These are phyloP conservation scores for Anoplopoma fimbria DNA, from an alignment of 2,113 vertebrate species.

Conservation along the genomic window DNA sequence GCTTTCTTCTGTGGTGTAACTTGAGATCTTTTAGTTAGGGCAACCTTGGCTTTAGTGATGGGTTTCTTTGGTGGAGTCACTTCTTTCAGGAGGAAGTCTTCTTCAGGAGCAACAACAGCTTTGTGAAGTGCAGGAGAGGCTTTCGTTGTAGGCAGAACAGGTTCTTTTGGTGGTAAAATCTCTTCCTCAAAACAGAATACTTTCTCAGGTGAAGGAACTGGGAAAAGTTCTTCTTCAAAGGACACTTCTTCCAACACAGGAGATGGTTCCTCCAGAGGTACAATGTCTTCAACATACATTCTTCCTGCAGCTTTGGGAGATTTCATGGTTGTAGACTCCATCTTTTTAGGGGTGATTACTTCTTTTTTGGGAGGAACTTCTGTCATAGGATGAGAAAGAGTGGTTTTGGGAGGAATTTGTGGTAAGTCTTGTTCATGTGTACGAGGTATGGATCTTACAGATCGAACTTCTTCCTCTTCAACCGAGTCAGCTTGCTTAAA, in stretches of 20 bases:
- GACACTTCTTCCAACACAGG: not conserved
- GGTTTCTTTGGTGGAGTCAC: not conserved
- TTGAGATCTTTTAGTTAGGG: not conserved
- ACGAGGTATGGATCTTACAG: not conserved
- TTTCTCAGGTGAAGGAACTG: constrained; percentile 71
- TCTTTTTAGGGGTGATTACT: not conserved
- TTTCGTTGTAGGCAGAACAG: not conserved
- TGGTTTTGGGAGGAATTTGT: not conserved
- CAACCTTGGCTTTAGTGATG: not conserved
- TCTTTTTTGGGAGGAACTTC: not conserved
- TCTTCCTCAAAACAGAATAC: constrained; percentile 41
- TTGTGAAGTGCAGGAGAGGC: not conserved
- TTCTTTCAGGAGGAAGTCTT: not conserved
- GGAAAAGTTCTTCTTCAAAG: not conserved
- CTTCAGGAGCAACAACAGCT: not conserved
- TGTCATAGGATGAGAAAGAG: not conserved
- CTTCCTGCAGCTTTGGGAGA: not conserved
- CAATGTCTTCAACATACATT: not conserved
- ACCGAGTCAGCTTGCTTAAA: not conserved
- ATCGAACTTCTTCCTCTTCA: not conserved
- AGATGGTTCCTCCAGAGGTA: not conserved
- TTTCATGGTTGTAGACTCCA: not conserved
- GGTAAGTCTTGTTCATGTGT: constrained; percentile 2
- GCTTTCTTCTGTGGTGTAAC: constrained; percentile 11
- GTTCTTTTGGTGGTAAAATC: constrained; percentile 14